Conservation (phyloP, 1,140 invertebrate species). For the Cherax destructor region DNA sequence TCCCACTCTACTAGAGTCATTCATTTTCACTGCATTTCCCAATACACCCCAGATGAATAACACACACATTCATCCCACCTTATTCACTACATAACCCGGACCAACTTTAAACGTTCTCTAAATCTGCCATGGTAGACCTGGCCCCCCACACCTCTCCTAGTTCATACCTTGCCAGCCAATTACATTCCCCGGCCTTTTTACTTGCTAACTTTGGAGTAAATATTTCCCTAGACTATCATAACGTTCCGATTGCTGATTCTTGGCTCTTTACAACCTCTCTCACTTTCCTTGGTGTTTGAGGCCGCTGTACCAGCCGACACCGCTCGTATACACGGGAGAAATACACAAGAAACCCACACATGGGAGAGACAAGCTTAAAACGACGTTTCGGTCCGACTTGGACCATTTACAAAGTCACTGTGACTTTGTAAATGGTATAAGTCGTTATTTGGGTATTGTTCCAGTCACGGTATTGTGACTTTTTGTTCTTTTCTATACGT, state of each 20-base stretch:
- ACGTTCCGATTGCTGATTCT: slow-evolving; percentile 1
- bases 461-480: not conserved
- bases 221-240: slow-evolving; percentile 5
- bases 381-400: no score
- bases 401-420: no score
- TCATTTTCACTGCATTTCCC: no score
- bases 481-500: no score
- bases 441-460: no score
- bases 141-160: not conserved
- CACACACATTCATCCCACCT: not conserved
- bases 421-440: no score
- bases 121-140: not conserved
- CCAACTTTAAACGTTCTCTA: not conserved
- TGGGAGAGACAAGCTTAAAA: no score
- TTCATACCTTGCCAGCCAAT: not conserved
- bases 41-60: no score
- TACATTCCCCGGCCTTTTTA: not conserved
- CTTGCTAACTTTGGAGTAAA: slow-evolving; percentile 7
- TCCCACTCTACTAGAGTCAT: no score
- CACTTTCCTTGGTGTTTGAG: not conserved
- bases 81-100: not conserved
- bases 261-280: not conserved
- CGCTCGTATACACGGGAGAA: no score
- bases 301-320: no score
- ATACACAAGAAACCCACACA: no score